phyloP scores from a whole-genome alignment of 2,888 invertebrate species.

The Xanthostigma xanthostigma region DNA sequence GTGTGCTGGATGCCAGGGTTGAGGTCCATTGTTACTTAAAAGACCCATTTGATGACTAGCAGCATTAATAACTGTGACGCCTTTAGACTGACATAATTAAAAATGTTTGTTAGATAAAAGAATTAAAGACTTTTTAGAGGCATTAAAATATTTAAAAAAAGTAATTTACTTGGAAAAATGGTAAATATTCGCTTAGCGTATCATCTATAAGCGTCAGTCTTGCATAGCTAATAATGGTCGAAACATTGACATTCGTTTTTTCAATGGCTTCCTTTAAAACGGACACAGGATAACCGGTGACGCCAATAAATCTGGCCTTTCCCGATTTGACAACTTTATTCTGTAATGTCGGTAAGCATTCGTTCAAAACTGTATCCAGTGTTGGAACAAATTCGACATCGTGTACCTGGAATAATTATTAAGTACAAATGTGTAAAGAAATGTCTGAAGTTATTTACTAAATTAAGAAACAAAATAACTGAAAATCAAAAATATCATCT shows the following conservation, averaged over 20 bases:
- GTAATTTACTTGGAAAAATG: slow-evolving; percentile 53
- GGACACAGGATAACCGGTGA: slow-evolving; percentile 74
- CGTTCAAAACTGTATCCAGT: slow-evolving; percentile 58
- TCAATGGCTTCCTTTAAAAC: slow-evolving; percentile 59
- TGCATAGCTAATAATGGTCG: slow-evolving; percentile 61
- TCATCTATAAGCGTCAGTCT: slow-evolving; percentile 70
- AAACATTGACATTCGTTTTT: slow-evolving; percentile 45
- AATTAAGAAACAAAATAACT: slow-evolving; percentile 1
- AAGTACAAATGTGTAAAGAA: background rate
- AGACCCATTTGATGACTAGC: slow-evolving; percentile 72
- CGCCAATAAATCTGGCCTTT: slow-evolving; percentile 64
- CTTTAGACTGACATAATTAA: slow-evolving; percentile 34
- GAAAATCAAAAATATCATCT: background rate
- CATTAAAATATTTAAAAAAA: slow-evolving; percentile 1
- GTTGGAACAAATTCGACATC: slow-evolving; percentile 78
- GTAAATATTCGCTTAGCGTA: slow-evolving; percentile 53
- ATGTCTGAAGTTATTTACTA: slow-evolving; percentile 2
- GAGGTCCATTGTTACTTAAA: slow-evolving; percentile 58
- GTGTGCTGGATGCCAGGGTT: slow-evolving; percentile 66
- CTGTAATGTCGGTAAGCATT: slow-evolving; percentile 72
- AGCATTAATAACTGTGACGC: slow-evolving; percentile 72
- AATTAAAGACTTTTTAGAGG: background rate
- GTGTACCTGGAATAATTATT: slow-evolving; percentile 58
- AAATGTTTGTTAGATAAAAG: background rate
- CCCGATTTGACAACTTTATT: slow-evolving; percentile 50